These are phyloP conservation scores for Philonicus albiceps DNA, from an alignment of 2,888 invertebrate species.

Conservation along the genomic window DNA sequence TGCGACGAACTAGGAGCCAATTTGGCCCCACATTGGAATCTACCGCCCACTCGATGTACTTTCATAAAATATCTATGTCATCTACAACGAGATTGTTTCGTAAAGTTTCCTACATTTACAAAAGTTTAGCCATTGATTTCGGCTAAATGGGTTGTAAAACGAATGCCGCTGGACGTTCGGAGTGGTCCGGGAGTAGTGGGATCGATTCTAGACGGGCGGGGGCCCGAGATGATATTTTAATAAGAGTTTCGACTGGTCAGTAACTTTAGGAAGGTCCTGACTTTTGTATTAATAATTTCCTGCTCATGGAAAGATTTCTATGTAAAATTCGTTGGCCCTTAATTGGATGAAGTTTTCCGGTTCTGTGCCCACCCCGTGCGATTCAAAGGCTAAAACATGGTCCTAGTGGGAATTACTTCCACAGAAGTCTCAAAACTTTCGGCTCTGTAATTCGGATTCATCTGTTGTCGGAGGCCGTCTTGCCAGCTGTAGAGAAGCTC, in stretches of 20 bases:
- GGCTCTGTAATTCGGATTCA: neutral
- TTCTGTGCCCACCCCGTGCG: neutral
- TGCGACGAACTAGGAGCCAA: neutral
- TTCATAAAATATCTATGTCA: conserved; percentile 22
- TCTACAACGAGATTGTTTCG: conserved; percentile 20
- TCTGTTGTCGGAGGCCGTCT: neutral
- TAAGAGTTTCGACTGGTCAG: conserved; percentile 34
- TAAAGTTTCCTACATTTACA: conserved; percentile 20
- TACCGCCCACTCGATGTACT: neutral
- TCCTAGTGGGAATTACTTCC: conserved; percentile 1
- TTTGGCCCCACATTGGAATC: neutral
- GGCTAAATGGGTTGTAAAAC: conserved; percentile 18
- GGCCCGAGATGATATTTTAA: conserved; percentile 10
- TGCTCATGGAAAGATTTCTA: conserved; percentile 27
- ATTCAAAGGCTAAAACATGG: conserved; percentile 12
- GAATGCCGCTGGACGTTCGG: neutral
- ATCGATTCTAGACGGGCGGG: neutral
- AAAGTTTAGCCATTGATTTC: conserved; percentile 29
- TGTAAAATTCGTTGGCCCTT: conserved; percentile 7
- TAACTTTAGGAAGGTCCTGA: conserved; percentile 20
- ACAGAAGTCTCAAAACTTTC: conserved; percentile 1
- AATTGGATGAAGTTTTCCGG: conserved; percentile 17
- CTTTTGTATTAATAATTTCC: conserved; percentile 30
- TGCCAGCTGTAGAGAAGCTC: neutral
- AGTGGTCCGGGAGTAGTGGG: neutral